Evolutionary conservation across 1,140 invertebrate genomes (phyloP).

Genomic region (Chrysoperla carnea): DNA sequence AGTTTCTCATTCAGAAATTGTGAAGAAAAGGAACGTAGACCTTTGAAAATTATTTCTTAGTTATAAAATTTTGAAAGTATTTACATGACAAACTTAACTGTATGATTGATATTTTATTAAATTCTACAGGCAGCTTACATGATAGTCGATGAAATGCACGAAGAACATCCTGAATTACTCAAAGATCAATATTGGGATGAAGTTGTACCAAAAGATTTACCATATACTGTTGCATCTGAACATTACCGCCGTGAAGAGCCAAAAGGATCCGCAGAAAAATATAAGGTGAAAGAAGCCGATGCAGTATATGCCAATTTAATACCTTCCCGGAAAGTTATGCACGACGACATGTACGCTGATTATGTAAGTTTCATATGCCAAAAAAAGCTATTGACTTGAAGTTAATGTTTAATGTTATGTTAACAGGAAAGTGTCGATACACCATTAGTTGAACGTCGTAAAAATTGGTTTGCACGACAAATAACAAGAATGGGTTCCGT

Average conservation of each 20-base stretch:
- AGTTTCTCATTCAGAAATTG: no score
- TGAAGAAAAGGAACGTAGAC: no score
- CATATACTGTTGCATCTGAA: conserved; percentile 70
- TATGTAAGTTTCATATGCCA: conserved; percentile 41
- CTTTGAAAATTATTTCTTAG: no score
- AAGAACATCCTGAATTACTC: conserved; percentile 71
- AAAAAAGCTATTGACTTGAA: conserved; percentile 2
- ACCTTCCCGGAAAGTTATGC: conserved; percentile 37
- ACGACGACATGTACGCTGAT: conserved; percentile 70
- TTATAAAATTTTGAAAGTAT: no score
- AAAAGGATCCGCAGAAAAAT: conserved; percentile 65
- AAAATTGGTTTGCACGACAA: conserved; percentile 72
- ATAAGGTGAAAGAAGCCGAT: conserved; percentile 66
- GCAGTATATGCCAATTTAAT: conserved; percentile 59
- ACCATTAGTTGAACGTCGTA: conserved; percentile 61
- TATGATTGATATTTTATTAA: no score
- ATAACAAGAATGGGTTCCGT: conserved; percentile 69
- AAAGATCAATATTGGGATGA: conserved; percentile 85
- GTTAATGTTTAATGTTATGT: not conserved
- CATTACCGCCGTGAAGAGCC: conserved; percentile 64
- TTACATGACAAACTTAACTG: no score
- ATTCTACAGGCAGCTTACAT: conserved; percentile 61
- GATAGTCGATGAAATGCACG: conserved; percentile 84
- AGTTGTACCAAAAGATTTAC: conserved; percentile 71
- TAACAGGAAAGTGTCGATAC: conserved; percentile 70